A percentile compares a stretch with the other conserved stretches of the same genome.
Conservation (phyloP, 2,113 vertebrate genomes). For the Melanostigma gelatinosum region DNA sequence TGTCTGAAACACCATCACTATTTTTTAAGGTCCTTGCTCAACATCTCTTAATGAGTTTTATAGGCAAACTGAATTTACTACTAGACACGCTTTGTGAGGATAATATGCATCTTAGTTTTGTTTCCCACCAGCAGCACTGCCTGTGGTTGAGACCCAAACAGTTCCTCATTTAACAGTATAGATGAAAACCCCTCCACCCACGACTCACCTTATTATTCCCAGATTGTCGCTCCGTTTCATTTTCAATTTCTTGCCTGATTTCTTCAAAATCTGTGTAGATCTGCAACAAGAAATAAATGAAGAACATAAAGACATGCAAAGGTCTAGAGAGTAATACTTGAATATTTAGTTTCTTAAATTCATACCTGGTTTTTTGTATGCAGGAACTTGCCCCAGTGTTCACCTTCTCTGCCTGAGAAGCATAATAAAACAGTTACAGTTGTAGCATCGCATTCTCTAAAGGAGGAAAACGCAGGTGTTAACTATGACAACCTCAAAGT, state of each 20-base stretch:
- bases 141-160: not conserved
- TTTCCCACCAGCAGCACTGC: not conserved
- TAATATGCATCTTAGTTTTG: not conserved
- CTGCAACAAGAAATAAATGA: constrained; percentile 67
- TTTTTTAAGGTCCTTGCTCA: not conserved
- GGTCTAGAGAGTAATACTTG: rapidly evolving
- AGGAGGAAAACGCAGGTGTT: not conserved
- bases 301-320: not conserved
- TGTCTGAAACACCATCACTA: not conserved
- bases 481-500: not conserved
- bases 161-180: not conserved
- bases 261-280: constrained; percentile 96
- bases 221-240: constrained; percentile 94
- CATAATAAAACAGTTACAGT: constrained; percentile 57
- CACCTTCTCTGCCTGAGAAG: constrained; percentile 88
- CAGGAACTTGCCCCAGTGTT: constrained; percentile 99
- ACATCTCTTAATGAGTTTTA: not conserved
- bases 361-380: constrained; percentile 98
- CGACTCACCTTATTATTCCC: constrained; percentile 94
- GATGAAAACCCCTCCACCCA: not conserved
- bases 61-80: not conserved
- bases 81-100: not conserved
- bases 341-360: not conserved
- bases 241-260: constrained; percentile 98
- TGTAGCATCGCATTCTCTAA: not conserved